A percentile compares a stretch with the other conserved stretches of the same genome.
These are phyloP conservation scores for Turdus rufiventris DNA, from an alignment of 2,113 vertebrate species.

Conservation along the genomic window DNA sequence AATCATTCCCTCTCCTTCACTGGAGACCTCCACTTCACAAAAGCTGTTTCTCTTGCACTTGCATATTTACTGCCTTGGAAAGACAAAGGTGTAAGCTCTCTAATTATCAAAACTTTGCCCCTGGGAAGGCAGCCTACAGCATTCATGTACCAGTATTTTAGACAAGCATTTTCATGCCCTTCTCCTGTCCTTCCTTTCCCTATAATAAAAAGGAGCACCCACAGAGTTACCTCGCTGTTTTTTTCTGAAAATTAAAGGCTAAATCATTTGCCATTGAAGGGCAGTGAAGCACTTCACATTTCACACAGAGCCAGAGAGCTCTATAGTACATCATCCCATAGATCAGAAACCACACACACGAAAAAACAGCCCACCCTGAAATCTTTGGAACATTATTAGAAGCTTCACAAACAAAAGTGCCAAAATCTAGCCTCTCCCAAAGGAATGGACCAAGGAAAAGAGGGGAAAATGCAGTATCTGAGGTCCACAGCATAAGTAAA, in stretches of 20 bases:
- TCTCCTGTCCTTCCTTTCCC: neutral
- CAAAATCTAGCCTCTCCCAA: neutral
- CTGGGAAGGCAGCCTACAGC: neutral
- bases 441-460: neutral
- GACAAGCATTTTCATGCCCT: slow-evolving; percentile 11
- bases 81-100: neutral
- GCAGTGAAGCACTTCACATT: neutral
- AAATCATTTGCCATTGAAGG: neutral
- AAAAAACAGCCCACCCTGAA: neutral
- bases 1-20: neutral
- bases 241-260: neutral
- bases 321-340: neutral
- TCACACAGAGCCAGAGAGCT: neutral
- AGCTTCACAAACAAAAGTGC: neutral
- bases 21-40: neutral
- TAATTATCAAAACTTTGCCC: neutral
- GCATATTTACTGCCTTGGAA: neutral
- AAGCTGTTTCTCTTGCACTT: neutral
- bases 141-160: neutral
- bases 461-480: neutral
- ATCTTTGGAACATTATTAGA: neutral
- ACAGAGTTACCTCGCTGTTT: neutral
- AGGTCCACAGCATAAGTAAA: neutral
- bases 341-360: neutral
- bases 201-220: neutral